Conservation (phyloP, 1,140 invertebrate genomes). For the Pogonognathellus flavescens region DNA sequence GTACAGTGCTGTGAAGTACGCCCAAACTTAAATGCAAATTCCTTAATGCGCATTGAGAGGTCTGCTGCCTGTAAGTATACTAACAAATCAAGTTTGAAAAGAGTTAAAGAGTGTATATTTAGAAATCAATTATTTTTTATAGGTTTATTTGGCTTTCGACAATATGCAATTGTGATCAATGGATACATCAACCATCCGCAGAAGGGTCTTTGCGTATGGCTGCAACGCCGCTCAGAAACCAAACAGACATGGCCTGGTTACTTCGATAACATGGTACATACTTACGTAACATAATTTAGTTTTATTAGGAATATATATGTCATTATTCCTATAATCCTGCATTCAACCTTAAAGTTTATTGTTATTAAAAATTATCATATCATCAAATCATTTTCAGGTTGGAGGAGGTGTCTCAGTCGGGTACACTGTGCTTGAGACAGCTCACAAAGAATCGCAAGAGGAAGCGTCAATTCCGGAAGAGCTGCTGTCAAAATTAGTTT, state of each 20-base stretch:
- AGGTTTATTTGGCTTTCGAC: slow-evolving; percentile 90
- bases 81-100: too few species aligned
- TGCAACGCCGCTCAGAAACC: slow-evolving; percentile 88
- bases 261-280: slow-evolving; percentile 89
- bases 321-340: too few species aligned
- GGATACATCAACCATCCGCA: slow-evolving; percentile 88
- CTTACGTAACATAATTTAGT: not conserved
- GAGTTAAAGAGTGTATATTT: too few species aligned
- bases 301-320: too few species aligned
- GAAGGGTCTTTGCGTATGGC: slow-evolving; percentile 90
- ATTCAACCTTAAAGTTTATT: too few species aligned
- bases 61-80: slow-evolving; percentile 83
- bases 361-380: too few species aligned
- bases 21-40: slow-evolving; percentile 76
- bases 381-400: slow-evolving; percentile 70
- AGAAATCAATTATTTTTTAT: too few species aligned
- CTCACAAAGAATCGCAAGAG: slow-evolving; percentile 92
- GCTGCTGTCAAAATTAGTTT: slow-evolving; percentile 81
- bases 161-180: slow-evolving; percentile 95
- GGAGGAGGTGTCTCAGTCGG: slow-evolving; percentile 92
- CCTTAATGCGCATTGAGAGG: slow-evolving; percentile 90
- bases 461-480: slow-evolving; percentile 87
- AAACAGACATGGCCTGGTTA: slow-evolving; percentile 96
- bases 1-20: slow-evolving; percentile 91
- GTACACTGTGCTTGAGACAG: slow-evolving; percentile 87